phyloP scores from a whole-genome alignment of 2,113 vertebrate genomes.

The Butastur rufipennis region DNA sequence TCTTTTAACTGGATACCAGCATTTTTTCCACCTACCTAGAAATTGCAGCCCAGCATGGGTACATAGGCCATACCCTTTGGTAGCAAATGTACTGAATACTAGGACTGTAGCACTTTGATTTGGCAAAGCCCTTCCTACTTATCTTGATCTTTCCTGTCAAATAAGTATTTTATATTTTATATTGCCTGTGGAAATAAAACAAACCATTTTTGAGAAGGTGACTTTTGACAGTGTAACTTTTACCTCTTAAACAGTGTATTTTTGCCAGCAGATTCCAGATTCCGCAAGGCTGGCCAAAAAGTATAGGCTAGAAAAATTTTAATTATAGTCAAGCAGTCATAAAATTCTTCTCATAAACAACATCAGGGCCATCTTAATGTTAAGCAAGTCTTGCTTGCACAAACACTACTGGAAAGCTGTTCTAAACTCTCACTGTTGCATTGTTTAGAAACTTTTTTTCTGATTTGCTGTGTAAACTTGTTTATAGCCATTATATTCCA shows the following conservation, averaged over 20 bases:
- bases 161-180: neutral
- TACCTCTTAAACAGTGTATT: neutral
- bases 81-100: neutral
- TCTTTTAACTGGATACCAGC: neutral
- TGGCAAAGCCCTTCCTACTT: neutral
- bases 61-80: neutral
- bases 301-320: neutral
- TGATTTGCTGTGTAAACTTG: neutral
- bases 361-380: neutral
- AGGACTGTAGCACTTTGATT: neutral
- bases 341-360: neutral
- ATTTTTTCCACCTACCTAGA: neutral
- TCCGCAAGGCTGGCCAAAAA: neutral
- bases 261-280: neutral
- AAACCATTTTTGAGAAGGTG: neutral
- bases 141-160: neutral
- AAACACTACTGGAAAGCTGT: neutral
- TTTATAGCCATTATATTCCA: neutral
- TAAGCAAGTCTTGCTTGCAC: neutral
- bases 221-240: neutral
- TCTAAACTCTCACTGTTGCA: neutral
- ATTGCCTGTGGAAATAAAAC: neutral
- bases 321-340: neutral
- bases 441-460: neutral
- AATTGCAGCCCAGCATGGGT: neutral